Evolutionary conservation across 92 coral and sea anemone species (phyloP).

Genomic region (Parazoanthus atlanticus): DNA sequence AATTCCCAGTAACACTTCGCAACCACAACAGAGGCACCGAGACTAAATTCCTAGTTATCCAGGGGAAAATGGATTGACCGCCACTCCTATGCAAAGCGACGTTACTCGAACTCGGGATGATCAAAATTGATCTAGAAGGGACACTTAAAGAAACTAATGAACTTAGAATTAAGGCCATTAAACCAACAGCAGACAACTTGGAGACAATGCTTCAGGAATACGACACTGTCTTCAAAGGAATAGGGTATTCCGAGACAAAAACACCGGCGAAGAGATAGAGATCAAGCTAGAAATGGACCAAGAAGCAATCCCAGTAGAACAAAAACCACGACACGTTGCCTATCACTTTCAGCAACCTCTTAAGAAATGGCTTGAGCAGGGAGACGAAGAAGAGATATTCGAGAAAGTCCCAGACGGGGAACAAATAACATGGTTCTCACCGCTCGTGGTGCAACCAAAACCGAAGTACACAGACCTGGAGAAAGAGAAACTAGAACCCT

Average conservation of each 20-base stretch:
- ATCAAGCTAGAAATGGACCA: constrained; percentile 65
- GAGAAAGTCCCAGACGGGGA: constrained; percentile 51
- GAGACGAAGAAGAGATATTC: constrained; percentile 37
- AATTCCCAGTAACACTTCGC: constrained; percentile 45
- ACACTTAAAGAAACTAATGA: constrained; percentile 59
- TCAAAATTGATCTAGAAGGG: constrained; percentile 59
- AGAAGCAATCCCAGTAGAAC: constrained; percentile 50
- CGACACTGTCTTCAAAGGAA: constrained; percentile 48
- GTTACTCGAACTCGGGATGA: constrained; percentile 50
- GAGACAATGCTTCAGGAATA: constrained; percentile 46
- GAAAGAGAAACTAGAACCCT: constrained; percentile 2
- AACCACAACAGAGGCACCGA: constrained; percentile 38
- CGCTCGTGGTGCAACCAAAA: too few species aligned
- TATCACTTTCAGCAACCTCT: constrained; percentile 52
- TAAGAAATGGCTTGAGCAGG: constrained; percentile 25
- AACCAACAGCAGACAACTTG: background rate
- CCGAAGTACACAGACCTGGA: constrained; percentile 21
- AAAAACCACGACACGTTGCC: constrained; percentile 38
- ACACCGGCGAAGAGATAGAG: constrained; percentile 53
- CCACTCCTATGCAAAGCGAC: constrained; percentile 22
- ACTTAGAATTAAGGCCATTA: constrained; percentile 40
- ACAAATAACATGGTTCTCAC: too few species aligned
- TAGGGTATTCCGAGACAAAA: constrained; percentile 56
- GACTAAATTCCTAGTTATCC: constrained; percentile 37
- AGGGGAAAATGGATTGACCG: constrained; percentile 43